These are phyloP conservation scores for Romanogobio albipinnatus DNA, from an alignment of 2,113 vertebrate species.

Conservation along the genomic window DNA sequence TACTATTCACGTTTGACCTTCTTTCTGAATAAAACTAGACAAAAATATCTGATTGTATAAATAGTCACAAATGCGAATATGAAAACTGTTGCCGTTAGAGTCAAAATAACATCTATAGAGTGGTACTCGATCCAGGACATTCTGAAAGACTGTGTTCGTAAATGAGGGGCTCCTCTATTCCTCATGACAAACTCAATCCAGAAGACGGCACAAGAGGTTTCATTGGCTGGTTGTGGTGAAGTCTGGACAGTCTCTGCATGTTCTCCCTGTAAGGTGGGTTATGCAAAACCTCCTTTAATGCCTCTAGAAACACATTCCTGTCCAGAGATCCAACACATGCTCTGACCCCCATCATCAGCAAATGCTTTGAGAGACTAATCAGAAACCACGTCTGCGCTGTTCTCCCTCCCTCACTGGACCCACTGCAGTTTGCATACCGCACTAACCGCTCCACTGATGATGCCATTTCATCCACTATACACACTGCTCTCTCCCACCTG, in stretches of 20 bases:
- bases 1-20: constrained; percentile 63
- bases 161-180: constrained; percentile 85
- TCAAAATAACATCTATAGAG: constrained; percentile 81
- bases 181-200: constrained; percentile 93
- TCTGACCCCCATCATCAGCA: too few relatives aligned
- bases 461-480: too few relatives aligned
- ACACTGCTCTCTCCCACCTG: too few relatives aligned
- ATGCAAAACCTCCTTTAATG: constrained; percentile 63
- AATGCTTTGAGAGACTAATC: too few relatives aligned
- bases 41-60: constrained; percentile 37
- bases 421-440: too few relatives aligned
- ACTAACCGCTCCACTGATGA: too few relatives aligned
- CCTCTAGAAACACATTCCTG: constrained; percentile 64
- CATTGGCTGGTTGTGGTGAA: constrained; percentile 88
- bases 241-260: constrained; percentile 83
- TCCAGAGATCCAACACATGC: too few relatives aligned
- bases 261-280: constrained; percentile 82
- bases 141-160: constrained; percentile 80
- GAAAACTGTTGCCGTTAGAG: constrained; percentile 51
- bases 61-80: constrained; percentile 48
- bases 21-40: constrained; percentile 15
- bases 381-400: too few relatives aligned
- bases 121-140: constrained; percentile 91
- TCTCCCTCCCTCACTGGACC: too few relatives aligned
- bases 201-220: constrained; percentile 85